Evolutionary conservation across 2,113 vertebrate species (phyloP).

Genomic region (Misgurnus mizolepis): DNA sequence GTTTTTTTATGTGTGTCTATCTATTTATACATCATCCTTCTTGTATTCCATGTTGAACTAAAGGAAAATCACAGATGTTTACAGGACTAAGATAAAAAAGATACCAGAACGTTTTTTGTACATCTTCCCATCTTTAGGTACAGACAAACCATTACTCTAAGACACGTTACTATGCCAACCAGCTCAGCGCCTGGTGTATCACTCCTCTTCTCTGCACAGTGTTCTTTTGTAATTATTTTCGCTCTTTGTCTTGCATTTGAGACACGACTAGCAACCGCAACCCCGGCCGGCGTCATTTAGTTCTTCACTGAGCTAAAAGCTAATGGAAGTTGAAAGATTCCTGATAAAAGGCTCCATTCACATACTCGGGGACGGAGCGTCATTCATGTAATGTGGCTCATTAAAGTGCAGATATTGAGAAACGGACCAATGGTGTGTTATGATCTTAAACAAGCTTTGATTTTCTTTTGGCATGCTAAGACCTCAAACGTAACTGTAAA

Average conservation of each 20-base stretch:
- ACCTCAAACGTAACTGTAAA: no score
- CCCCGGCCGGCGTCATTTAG: constrained; percentile 10
- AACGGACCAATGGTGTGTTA: neutral
- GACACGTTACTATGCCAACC: constrained; percentile 51
- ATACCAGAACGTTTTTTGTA: neutral
- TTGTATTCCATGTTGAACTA: no score
- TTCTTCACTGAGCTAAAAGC: constrained; percentile 31
- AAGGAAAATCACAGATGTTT: neutral
- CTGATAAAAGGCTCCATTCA: constrained; percentile 31
- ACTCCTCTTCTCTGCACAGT: neutral
- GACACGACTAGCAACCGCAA: constrained; percentile 8
- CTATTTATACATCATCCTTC: no score
- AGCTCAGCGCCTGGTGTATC: constrained; percentile 9
- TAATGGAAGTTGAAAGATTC: constrained; percentile 38
- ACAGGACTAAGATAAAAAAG: neutral
- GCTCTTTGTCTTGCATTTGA: constrained; percentile 32
- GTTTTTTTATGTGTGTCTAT: no score
- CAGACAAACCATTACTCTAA: constrained; percentile 51
- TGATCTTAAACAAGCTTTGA: neutral
- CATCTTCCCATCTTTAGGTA: constrained; percentile 11
- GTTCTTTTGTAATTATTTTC: constrained; percentile 43
- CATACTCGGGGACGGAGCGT: neutral
- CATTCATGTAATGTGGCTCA: constrained; percentile 34
- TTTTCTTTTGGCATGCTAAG: neutral
- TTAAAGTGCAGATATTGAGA: neutral